Evolutionary conservation across 2,797 vertebrate genomes (phyloP).

Genomic region (Dendrocincla tyrannina): DNA sequence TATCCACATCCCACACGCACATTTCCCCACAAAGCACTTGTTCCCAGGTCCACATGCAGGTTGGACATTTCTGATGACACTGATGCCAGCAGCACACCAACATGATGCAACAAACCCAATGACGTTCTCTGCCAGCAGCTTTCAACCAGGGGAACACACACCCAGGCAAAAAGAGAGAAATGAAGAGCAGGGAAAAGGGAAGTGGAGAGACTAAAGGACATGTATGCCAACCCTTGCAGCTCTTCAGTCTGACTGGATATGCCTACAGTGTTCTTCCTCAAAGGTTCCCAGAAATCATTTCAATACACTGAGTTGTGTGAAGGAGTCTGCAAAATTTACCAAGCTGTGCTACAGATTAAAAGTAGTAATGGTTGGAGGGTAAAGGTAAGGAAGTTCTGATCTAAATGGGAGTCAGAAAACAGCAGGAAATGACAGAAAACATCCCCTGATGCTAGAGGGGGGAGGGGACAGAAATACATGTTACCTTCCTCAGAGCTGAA

Average conservation of each 20-base stretch:
- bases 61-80: not conserved
- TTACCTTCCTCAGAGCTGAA: not conserved
- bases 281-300: not conserved
- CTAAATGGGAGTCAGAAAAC: not conserved
- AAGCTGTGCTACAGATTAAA: not conserved
- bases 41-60: slow-evolving; percentile 23
- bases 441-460: not conserved
- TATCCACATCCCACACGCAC: not conserved
- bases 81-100: slow-evolving; percentile 27
- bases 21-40: not conserved
- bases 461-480: fast-evolving
- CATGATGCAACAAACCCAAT: slow-evolving; percentile 17
- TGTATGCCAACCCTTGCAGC: not conserved
- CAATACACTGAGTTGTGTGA: not conserved
- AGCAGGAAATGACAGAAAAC: not conserved
- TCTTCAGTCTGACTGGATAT: not conserved
- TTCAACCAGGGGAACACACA: not conserved
- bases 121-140: not conserved
- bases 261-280: not conserved
- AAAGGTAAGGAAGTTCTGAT: not conserved
- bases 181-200: not conserved
- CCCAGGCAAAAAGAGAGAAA: not conserved
- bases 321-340: not conserved
- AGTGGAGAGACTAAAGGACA: not conserved
- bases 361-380: not conserved